phyloP scores from a whole-genome alignment of 53 echinoderm and acorn worm species.

The Crossaster papposus region DNA sequence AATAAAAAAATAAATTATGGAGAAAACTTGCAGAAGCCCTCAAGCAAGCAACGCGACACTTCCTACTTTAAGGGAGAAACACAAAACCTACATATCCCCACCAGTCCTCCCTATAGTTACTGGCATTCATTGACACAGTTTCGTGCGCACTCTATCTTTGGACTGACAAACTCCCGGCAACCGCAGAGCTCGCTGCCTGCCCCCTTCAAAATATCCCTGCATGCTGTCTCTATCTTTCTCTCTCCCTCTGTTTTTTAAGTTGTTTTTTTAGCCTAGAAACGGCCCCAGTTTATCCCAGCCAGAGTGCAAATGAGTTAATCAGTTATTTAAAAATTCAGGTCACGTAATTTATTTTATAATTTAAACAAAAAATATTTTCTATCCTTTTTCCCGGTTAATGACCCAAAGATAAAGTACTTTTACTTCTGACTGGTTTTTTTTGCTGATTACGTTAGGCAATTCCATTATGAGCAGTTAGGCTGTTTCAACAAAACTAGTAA shows the following conservation, averaged over 20 bases:
- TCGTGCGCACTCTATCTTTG: slow-evolving; percentile 13
- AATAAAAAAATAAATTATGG: neutral
- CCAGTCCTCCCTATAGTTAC: slow-evolving; percentile 19
- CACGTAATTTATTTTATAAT: too few species aligned
- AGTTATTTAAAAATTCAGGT: neutral
- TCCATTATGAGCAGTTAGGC: too few species aligned
- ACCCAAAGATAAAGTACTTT: neutral
- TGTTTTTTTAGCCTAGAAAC: neutral
- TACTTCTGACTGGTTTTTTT: neutral
- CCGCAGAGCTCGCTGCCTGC: neutral
- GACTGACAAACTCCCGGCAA: slow-evolving; percentile 2
- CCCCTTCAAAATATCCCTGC: neutral
- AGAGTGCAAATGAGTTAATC: slow-evolving; percentile 12
- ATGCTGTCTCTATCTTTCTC: too few species aligned
- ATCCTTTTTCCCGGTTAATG: neutral
- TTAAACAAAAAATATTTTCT: too few species aligned
- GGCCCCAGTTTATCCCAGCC: neutral
- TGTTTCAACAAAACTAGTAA: too few species aligned
- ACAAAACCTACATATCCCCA: slow-evolving; percentile 34
- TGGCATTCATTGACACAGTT: slow-evolving; percentile 57
- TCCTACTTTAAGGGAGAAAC: slow-evolving; percentile 1
- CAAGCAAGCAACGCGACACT: slow-evolving; percentile 44
- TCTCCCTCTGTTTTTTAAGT: too few species aligned
- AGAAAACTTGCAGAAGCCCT: neutral
- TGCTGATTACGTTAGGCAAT: neutral